These are phyloP conservation scores for Sardinella longiceps DNA, from an alignment of 2,797 vertebrate species.

Conservation along the genomic window DNA sequence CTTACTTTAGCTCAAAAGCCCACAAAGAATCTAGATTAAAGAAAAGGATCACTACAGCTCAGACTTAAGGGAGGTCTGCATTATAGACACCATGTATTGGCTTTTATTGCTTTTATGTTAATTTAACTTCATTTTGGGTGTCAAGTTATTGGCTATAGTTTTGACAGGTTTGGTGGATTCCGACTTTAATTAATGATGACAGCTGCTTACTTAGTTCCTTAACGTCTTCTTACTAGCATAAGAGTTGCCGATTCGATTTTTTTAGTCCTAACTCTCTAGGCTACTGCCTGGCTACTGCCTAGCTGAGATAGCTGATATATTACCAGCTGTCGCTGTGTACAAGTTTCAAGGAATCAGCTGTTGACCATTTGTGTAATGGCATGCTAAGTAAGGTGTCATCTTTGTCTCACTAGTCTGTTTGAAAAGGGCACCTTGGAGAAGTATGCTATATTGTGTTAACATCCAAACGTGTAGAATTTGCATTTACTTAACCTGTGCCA, in stretches of 20 bases:
- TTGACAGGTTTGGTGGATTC: background rate
- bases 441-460: background rate
- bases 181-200: background rate
- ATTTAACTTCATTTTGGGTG: background rate
- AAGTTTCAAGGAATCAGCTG: slow-evolving; percentile 30
- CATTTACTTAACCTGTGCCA: background rate
- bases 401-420: background rate
- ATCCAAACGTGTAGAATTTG: background rate
- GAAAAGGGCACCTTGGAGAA: background rate
- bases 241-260: too few species aligned
- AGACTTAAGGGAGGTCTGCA: too few species aligned
- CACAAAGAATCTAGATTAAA: too few species aligned
- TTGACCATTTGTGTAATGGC: slow-evolving; percentile 21
- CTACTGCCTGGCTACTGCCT: too few species aligned
- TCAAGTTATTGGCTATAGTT: background rate
- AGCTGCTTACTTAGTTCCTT: background rate
- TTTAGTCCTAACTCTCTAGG: too few species aligned
- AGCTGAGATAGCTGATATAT: background rate
- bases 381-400: background rate
- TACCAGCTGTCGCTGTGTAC: background rate
- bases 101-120: background rate
- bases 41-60: too few species aligned
- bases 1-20: too few species aligned
- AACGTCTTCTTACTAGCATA: background rate
- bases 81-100: background rate